A percentile compares a stretch with the other conserved stretches of the same genome.
These are phyloP conservation scores for Pterostichus madidus DNA, from an alignment of 2,888 invertebrate species.

Conservation along the genomic window DNA sequence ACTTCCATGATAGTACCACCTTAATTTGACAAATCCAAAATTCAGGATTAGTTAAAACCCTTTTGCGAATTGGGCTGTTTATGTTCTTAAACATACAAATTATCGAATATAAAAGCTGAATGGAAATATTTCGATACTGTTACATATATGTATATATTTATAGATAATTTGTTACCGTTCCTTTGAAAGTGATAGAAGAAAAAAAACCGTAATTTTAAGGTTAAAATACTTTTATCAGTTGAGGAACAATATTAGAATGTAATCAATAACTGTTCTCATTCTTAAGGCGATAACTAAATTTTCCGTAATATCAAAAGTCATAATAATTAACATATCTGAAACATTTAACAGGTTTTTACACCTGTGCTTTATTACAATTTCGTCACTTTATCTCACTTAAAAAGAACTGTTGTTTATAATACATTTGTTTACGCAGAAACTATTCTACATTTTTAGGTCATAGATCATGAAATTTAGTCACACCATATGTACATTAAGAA, in stretches of 20 bases:
- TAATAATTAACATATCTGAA: slow-evolving; percentile 56
- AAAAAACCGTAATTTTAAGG: slow-evolving; percentile 58
- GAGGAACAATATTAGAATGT: slow-evolving; percentile 61
- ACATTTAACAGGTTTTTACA: slow-evolving; percentile 39
- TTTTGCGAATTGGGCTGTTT: too few relatives aligned
- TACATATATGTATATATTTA: slow-evolving; percentile 37
- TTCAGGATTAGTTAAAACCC: too few relatives aligned
- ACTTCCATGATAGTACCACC: too few relatives aligned
- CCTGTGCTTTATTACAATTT: slow-evolving; percentile 15
- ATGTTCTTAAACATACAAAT: slow-evolving; percentile 35
- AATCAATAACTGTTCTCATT: slow-evolving; percentile 61
- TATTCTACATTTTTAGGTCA: slow-evolving; percentile 13
- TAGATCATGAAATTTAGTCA: background rate
- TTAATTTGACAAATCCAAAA: too few relatives aligned
- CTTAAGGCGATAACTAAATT: slow-evolving; percentile 41
- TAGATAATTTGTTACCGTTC: slow-evolving; percentile 58
- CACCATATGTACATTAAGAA: slow-evolving; percentile 5
- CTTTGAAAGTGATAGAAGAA: slow-evolving; percentile 54
- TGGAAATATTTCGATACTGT: slow-evolving; percentile 60
- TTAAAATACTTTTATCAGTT: slow-evolving; percentile 61
- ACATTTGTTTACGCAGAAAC: slow-evolving; percentile 2
- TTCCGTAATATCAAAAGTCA: slow-evolving; percentile 37
- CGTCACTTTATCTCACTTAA: slow-evolving; percentile 10
- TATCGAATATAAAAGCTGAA: slow-evolving; percentile 37
- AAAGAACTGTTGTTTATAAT: background rate